A percentile compares a stretch with the other conserved stretches of the same genome.
Evolutionary conservation across 2,113 vertebrate genomes (phyloP).

Genomic region (Nycticebus coucang): DNA sequence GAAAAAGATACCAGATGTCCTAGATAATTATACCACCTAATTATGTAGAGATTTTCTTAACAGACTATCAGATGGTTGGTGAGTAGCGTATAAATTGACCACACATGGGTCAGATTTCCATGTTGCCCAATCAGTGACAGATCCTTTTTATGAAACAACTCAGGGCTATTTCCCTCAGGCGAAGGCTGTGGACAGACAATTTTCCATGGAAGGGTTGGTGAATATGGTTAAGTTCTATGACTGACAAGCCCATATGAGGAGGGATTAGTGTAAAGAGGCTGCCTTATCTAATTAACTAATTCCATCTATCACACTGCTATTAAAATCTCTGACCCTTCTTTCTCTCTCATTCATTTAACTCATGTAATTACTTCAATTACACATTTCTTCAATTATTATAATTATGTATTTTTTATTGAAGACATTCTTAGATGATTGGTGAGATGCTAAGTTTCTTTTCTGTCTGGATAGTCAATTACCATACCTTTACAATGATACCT

Average conservation of each 20-base stretch:
- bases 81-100: background rate
- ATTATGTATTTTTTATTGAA: constrained; percentile 68
- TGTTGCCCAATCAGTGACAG: background rate
- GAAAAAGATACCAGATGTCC: background rate
- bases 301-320: constrained; percentile 60
- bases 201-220: background rate
- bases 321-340: constrained; percentile 71
- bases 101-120: background rate
- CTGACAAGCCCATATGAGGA: constrained; percentile 5
- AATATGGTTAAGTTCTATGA: background rate
- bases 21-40: background rate
- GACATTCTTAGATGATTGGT: constrained; percentile 43
- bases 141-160: background rate
- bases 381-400: constrained; percentile 73
- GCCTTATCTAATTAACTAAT: constrained; percentile 69
- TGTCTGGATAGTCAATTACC: constrained; percentile 25
- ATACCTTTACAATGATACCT: constrained; percentile 26
- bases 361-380: constrained; percentile 71
- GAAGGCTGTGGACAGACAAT: background rate
- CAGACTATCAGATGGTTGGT: background rate
- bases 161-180: background rate
- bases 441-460: background rate
- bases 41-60: background rate
- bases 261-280: constrained; percentile 29
- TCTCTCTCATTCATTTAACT: constrained; percentile 71